Percentiles rank a stretch among this genome's conserved stretches.
Conservation (phyloP, 2,888 invertebrate species). For the Thumatha senex region DNA sequence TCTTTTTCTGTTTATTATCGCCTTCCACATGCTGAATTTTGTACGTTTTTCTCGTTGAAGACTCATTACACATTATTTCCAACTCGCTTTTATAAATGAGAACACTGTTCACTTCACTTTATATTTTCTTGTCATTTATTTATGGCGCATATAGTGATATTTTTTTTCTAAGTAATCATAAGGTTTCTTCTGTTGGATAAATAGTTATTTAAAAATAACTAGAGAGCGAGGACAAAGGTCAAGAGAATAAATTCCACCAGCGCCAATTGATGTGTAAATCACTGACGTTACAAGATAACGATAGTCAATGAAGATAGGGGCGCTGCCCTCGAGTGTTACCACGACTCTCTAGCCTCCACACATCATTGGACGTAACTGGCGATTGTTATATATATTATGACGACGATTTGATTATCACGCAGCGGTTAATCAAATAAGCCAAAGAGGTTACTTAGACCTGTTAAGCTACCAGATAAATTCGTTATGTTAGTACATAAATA, state of each 20-base stretch:
- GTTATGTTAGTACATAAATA: no score
- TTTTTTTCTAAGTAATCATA: slow-evolving; percentile 16
- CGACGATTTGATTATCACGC: slow-evolving; percentile 14
- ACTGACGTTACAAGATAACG: slow-evolving; percentile 56
- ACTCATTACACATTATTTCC: slow-evolving; percentile 63
- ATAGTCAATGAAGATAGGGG: slow-evolving; percentile 66
- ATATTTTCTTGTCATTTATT: background rate
- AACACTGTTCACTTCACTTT: slow-evolving; percentile 3
- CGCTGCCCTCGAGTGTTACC: slow-evolving; percentile 55
- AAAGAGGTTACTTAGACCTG: background rate
- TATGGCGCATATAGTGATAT: background rate
- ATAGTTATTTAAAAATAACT: slow-evolving; percentile 8
- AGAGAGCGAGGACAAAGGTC: slow-evolving; percentile 30
- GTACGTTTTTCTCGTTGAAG: slow-evolving; percentile 67
- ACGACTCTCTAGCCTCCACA: slow-evolving; percentile 11
- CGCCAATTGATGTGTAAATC: slow-evolving; percentile 68
- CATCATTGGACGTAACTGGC: slow-evolving; percentile 17
- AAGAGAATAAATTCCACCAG: slow-evolving; percentile 38
- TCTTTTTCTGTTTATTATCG: slow-evolving; percentile 72
- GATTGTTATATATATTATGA: slow-evolving; percentile 7
- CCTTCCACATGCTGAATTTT: slow-evolving; percentile 78
- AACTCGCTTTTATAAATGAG: slow-evolving; percentile 29
- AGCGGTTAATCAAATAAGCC: background rate
- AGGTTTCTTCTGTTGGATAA: slow-evolving; percentile 39
- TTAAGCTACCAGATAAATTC: no score